A percentile compares a stretch with the other conserved stretches of the same genome.
These are phyloP conservation scores for Phrynocephalus vlangalii DNA, from an alignment of 2,797 vertebrate genomes.

Conservation along the genomic window DNA sequence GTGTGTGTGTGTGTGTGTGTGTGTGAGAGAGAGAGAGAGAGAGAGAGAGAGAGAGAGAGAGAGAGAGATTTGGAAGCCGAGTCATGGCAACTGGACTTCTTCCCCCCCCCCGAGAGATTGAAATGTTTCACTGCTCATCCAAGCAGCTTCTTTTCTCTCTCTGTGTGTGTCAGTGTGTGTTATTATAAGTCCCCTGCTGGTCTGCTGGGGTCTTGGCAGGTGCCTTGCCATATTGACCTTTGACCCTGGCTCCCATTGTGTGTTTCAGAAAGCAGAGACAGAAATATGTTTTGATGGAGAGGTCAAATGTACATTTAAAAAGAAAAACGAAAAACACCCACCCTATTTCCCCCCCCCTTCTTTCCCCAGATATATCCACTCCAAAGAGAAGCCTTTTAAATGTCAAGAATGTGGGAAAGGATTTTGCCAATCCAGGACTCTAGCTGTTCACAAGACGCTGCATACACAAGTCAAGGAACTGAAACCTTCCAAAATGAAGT, in stretches of 20 bases:
- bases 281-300: conserved; percentile 3
- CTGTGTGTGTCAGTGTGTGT: neutral
- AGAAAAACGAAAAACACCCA: conserved; percentile 31
- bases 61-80: too few species aligned
- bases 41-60: too few species aligned
- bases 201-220: neutral
- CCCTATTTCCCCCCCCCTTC: conserved; percentile 42
- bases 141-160: too few species aligned
- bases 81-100: too few species aligned
- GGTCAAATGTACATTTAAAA: conserved; percentile 28
- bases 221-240: neutral
- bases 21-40: too few species aligned
- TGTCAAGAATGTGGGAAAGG: conserved; percentile 98
- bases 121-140: too few species aligned
- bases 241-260: neutral
- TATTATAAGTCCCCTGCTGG: neutral
- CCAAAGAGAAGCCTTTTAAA: conserved; percentile 99
- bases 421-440: conserved; percentile 98
- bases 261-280: neutral
- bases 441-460: conserved; percentile 98
- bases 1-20: too few species aligned
- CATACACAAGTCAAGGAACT: conserved; percentile 98
- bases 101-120: too few species aligned
- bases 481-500: conserved; percentile 96
- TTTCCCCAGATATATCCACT: conserved; percentile 93